Evolutionary conservation across 2,888 invertebrate genomes (phyloP).

Genomic region (Pristionchus japonicus): DNA sequence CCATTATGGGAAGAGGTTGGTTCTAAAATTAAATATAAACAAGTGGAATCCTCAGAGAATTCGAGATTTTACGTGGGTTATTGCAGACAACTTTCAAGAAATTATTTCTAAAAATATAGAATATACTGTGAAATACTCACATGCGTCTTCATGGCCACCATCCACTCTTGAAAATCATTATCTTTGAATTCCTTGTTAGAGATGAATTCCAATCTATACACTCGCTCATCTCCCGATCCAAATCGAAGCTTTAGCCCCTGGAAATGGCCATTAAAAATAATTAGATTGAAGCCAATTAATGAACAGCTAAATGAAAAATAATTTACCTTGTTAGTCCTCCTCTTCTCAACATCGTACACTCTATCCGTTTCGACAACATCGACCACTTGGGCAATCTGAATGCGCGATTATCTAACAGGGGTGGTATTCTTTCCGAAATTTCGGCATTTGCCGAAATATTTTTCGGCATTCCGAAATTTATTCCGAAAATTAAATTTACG

Average conservation of each 20-base stretch:
- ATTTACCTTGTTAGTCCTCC: constrained; percentile 91
- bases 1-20: constrained; percentile 86
- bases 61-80: too few species aligned
- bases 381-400: constrained; percentile 83
- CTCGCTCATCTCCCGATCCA: constrained; percentile 88
- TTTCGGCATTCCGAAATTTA: too few species aligned
- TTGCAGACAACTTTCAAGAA: too few species aligned
- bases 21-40: too few species aligned
- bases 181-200: constrained; percentile 93
- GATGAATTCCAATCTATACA: constrained; percentile 94
- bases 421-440: too few species aligned
- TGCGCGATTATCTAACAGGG: too few species aligned
- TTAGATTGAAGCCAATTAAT: too few species aligned
- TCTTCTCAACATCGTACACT: constrained; percentile 88
- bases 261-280: too few species aligned
- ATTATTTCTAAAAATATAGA: too few species aligned
- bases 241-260: constrained; percentile 44
- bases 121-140: constrained; percentile 56
- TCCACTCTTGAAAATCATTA: constrained; percentile 93
- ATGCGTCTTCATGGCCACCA: constrained; percentile 82
- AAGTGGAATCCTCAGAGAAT: too few species aligned
- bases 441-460: too few species aligned
- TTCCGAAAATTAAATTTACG: too few species aligned
- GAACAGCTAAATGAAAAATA: neutral
- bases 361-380: constrained; percentile 84